Percentiles rank a stretch among this genome's conserved stretches.
Conservation (phyloP, 2,113 vertebrate species). For the Sphaerodactylus townsendi region DNA sequence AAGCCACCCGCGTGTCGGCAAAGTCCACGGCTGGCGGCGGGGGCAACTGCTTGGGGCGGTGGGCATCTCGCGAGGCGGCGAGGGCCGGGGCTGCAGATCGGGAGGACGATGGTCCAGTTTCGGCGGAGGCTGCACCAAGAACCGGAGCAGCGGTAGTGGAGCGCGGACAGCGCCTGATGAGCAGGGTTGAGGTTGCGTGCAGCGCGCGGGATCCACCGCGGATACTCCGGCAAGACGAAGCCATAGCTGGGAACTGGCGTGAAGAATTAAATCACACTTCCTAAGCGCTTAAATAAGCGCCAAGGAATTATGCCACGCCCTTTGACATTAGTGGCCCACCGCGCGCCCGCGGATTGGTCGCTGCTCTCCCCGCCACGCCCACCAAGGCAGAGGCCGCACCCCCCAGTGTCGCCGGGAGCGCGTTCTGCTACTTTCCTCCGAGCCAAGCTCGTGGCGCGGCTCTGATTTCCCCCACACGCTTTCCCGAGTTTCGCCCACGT, state of each 20-base stretch:
- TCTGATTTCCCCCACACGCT: no score
- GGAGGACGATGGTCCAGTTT: fast-evolving
- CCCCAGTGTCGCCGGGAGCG: fast-evolving
- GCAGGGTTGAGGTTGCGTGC: not conserved
- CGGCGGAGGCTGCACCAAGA: not conserved
- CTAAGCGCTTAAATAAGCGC: not conserved
- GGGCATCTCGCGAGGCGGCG: not conserved
- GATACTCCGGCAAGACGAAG: not conserved
- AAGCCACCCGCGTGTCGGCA: slow-evolving; percentile 74
- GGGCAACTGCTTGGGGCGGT: not conserved
- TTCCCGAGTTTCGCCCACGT: no score
- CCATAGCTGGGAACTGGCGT: slow-evolving; percentile 31
- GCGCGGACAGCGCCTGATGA: slow-evolving; percentile 22
- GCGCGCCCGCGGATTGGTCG: not conserved
- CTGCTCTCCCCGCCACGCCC: no score
- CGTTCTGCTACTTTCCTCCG: no score
- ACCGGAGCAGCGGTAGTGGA: slow-evolving; percentile 9
- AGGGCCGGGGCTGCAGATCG: not conserved
- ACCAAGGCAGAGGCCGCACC: no score
- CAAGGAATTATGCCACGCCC: not conserved
- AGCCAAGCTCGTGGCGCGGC: not conserved
- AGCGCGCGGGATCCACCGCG: fast-evolving
- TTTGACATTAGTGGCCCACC: not conserved
- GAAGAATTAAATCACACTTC: fast-evolving
- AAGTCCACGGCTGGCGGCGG: slow-evolving; percentile 67